Evolutionary conservation across 2,113 vertebrate species (phyloP).

Genomic region (Cranoglanis bouderius): DNA sequence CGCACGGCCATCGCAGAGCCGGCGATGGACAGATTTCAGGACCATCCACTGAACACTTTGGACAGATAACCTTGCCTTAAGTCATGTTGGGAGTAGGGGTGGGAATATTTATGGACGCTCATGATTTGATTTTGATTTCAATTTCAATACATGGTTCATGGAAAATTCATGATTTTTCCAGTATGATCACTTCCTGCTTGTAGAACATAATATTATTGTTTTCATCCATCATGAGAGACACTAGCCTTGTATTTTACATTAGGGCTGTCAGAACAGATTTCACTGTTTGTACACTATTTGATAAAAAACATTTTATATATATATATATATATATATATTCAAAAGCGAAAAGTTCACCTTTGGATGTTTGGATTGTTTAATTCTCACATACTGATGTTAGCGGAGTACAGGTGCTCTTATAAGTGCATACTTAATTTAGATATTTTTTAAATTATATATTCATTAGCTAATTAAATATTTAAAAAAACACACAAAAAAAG

Average conservation of each 20-base stretch:
- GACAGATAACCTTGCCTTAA: background rate
- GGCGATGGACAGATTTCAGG: background rate
- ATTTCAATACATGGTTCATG: background rate
- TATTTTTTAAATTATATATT: background rate
- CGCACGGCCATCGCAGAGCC: background rate
- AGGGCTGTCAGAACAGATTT: background rate
- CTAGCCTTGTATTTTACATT: background rate
- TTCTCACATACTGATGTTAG: background rate
- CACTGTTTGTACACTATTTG: background rate
- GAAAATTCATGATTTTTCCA: too few species aligned
- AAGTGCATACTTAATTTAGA: background rate
- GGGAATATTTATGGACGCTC: background rate
- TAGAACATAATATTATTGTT: background rate
- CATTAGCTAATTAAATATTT: background rate
- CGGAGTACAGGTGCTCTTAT: background rate
- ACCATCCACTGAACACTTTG: background rate
- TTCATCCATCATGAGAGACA: background rate
- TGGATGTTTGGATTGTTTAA: background rate
- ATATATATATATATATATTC: background rate
- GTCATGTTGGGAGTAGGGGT: too few species aligned
- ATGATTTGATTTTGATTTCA: background rate
- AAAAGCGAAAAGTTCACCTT: background rate
- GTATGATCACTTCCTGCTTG: too few species aligned
- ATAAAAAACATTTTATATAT: background rate
- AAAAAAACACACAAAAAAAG: background rate